Conservation (phyloP, 2,888 invertebrate genomes). For the Pandemis cinnamomeana region DNA sequence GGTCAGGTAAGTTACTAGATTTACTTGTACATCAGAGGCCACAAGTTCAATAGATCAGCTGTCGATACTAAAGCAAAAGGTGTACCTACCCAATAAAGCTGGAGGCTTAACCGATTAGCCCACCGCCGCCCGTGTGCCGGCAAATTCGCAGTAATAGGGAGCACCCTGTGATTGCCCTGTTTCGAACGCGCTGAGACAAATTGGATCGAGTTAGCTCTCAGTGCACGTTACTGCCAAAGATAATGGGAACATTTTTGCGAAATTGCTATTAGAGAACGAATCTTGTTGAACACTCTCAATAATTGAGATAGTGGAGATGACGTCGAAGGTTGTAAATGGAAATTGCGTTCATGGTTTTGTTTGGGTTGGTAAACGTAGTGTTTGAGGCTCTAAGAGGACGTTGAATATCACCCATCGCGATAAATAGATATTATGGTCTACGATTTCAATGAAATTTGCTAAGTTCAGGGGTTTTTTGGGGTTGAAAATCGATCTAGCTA, state of each 20-base stretch:
- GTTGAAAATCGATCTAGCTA: no score
- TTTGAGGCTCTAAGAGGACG: no score
- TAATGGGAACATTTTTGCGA: slow-evolving; percentile 42
- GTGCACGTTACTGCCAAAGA: slow-evolving; percentile 63
- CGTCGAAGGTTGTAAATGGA: neutral
- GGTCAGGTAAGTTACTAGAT: slow-evolving; percentile 43
- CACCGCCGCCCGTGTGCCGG: slow-evolving; percentile 57
- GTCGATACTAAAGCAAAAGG: slow-evolving; percentile 61
- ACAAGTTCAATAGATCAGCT: slow-evolving; percentile 61
- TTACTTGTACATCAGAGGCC: slow-evolving; percentile 36
- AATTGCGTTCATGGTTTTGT: neutral
- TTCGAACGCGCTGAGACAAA: slow-evolving; percentile 74
- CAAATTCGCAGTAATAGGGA: slow-evolving; percentile 68
- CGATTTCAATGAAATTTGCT: no score
- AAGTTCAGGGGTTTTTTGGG: no score
- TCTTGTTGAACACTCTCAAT: neutral
- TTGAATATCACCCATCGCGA: no score
- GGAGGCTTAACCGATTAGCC: slow-evolving; percentile 71
- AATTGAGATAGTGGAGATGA: neutral
- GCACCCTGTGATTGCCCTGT: slow-evolving; percentile 75
- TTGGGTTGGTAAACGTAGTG: neutral
- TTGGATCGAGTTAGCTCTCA: slow-evolving; percentile 75
- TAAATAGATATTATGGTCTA: no score
- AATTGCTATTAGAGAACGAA: slow-evolving; percentile 30
- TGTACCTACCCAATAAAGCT: slow-evolving; percentile 68